Evolutionary conservation across 37 sponge, comb jelly and placozoan genomes (phyloP).

Genomic region (Chondrilla cf. caribensis): DNA sequence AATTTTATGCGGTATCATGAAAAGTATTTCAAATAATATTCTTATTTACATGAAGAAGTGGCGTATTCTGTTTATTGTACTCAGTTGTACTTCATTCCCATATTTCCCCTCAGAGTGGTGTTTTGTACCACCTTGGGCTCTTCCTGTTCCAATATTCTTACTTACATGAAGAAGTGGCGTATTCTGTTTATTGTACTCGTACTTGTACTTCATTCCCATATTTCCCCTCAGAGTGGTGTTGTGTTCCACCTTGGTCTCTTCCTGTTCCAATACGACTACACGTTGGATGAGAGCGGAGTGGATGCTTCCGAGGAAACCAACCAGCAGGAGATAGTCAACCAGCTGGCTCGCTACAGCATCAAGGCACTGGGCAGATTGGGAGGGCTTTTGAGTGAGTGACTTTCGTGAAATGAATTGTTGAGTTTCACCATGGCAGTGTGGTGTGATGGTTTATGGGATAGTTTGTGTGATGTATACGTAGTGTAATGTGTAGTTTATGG

Average conservation of each 20-base stretch:
- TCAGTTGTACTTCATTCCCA: too few species aligned
- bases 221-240: conserved; percentile 52
- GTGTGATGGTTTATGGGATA: neutral
- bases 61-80: too few species aligned
- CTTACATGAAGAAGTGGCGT: too few species aligned
- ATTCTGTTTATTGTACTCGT: too few species aligned
- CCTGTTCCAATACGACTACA: conserved; percentile 98
- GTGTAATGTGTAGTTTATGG: neutral
- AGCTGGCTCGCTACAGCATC: conserved; percentile 82
- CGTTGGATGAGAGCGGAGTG: conserved; percentile 96
- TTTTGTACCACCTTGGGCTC: conserved; percentile 80
- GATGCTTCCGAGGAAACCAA: conserved; percentile 86
- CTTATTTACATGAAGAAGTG: too few species aligned
- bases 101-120: conserved; percentile 69
- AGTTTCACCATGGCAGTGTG: neutral
- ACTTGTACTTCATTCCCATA: too few species aligned
- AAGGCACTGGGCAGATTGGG: conserved; percentile 71
- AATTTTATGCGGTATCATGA: too few species aligned
- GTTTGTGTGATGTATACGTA: neutral
- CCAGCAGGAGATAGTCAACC: conserved; percentile 90
- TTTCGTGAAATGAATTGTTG: neutral
- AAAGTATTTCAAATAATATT: too few species aligned
- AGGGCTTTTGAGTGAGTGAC: conserved; percentile 62
- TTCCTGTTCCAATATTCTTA: conserved; percentile 97
- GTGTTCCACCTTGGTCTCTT: conserved; percentile 83